Base-by-base conservation (phyloP, 23 tunicate genomes). In the Ascidia mentula region DNA sequence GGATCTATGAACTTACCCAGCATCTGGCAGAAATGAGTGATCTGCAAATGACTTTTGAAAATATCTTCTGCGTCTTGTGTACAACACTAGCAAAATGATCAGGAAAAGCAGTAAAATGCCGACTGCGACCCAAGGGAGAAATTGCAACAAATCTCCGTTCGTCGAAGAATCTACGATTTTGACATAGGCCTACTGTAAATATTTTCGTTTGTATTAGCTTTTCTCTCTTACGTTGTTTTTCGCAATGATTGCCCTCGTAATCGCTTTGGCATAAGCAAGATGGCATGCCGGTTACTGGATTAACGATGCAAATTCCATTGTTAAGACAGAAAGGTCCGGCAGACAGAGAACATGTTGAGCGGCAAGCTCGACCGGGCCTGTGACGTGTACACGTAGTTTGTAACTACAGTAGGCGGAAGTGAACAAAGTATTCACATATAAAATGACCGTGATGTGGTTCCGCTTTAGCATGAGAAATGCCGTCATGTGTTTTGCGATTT, bases 281-380 rank as follows among this genome's bases (percentile, higher is more conserved):
- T 1, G 78, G 78, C 40, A 39, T 37, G 17, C 78, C 78, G 40
- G 38, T 36, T 6, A 36, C 38, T 38, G 78, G 78, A 4, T 38
- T 39, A 37, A 74, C 26, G 26, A 74, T 39, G 38, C 78, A 74
- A 37, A 74, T 74, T 36, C 78, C 78, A 31, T 74, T 74, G 78
- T 74, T 37, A 26, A 74, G 46, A 31, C 78, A 74, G 38, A 36
- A 74, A 1, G 34, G 34, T 38, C 40, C 34, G n/a, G 34, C 40
- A 26, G 45, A 1, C 18, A 39, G 13, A 1, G 45, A 37, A 38
- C 78, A 74, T 74, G 78, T 38, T 18, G 78, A 74, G 26, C 33
- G 78, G n/a, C 78, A 74, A 12, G 38, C 46, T 2, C 34, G 45
- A 37, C 78, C 78, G 17, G 78, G 78, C 34, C 78, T 74, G 78